Conservation (phyloP, 1,140 invertebrate species). For the Asbolus verrucosus region DNA sequence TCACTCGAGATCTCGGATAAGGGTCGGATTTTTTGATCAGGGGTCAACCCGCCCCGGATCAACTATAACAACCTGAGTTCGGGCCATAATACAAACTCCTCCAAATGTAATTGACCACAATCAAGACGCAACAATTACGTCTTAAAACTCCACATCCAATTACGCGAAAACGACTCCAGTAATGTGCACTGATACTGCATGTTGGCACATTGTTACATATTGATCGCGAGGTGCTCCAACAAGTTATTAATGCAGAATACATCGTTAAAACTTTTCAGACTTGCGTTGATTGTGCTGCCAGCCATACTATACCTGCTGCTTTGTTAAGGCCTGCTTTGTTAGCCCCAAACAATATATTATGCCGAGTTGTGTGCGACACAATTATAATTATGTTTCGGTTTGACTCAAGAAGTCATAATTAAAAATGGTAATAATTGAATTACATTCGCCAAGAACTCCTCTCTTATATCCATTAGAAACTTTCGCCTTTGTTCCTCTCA, state of each 20-base stretch:
- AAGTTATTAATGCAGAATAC: conserved; percentile 65
- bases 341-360: conserved; percentile 61
- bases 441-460: conserved; percentile 38
- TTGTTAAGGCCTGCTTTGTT: conserved; percentile 59
- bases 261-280: conserved; percentile 66
- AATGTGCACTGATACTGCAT: conserved; percentile 50
- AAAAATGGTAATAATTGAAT: conserved; percentile 56
- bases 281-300: conserved; percentile 61
- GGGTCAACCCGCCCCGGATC: conserved; percentile 29
- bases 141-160: conserved; percentile 27
- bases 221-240: conserved; percentile 61
- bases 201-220: conserved; percentile 59
- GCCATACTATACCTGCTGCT: conserved; percentile 62
- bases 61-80: conserved; percentile 39
- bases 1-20: conserved; percentile 58
- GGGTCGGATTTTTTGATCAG: conserved; percentile 47
- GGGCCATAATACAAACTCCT: background rate
- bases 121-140: conserved; percentile 8
- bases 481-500: conserved; percentile 3
- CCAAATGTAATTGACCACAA: conserved; percentile 28
- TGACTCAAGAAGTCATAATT: conserved; percentile 60
- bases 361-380: conserved; percentile 60
- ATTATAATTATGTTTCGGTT: conserved; percentile 64
- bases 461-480: conserved; percentile 28
- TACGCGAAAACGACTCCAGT: conserved; percentile 28